Percentiles rank a stretch among this genome's conserved stretches.
Evolutionary conservation across 2,888 invertebrate genomes (phyloP).

Genomic region (Ctenicera cuprea): DNA sequence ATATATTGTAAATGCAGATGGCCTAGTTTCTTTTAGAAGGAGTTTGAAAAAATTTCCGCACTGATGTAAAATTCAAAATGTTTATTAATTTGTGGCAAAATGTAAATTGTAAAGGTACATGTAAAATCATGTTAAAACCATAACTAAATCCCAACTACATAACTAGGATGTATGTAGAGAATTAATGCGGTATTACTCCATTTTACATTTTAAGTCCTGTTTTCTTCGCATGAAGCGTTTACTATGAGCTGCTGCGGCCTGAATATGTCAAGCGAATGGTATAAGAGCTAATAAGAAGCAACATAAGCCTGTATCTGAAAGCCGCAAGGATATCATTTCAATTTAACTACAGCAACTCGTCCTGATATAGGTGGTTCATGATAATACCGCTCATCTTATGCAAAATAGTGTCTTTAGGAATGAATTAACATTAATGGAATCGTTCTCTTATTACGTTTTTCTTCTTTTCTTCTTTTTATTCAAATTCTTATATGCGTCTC

Average conservation of each 20-base stretch:
- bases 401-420: constrained; percentile 34
- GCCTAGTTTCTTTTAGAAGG: constrained; percentile 4
- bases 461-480: not conserved
- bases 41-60: no score
- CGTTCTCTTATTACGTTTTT: not conserved
- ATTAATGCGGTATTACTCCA: not conserved
- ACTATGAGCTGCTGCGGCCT: constrained; percentile 17
- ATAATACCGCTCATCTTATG: constrained; percentile 35
- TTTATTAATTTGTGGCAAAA: no score
- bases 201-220: not conserved
- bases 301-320: constrained; percentile 42
- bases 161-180: not conserved
- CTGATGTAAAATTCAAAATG: no score
- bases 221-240: constrained; percentile 6
- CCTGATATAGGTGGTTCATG: constrained; percentile 36
- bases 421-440: constrained; percentile 35
- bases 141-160: not conserved
- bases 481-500: no score
- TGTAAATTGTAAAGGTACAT: no score
- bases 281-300: constrained; percentile 38
- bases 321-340: constrained; percentile 36
- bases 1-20: not conserved
- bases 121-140: no score
- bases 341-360: constrained; percentile 37
- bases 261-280: constrained; percentile 26